Percentiles rank a stretch among this genome's conserved stretches.
Conservation (phyloP, 2,797 vertebrate species). For the Crenichthys baileyi region DNA sequence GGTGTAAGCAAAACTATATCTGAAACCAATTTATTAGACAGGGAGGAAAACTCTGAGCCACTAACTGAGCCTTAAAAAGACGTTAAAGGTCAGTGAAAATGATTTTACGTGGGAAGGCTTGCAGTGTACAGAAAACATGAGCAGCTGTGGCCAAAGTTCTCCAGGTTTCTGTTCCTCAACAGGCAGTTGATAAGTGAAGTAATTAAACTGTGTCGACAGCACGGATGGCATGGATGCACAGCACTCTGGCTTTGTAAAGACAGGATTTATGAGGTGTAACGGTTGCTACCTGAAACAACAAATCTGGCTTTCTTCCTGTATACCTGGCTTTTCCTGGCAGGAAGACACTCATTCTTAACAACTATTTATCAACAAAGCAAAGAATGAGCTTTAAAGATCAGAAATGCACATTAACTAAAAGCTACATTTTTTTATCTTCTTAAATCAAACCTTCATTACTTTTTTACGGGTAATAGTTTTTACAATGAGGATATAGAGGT, state of each 20-base stretch:
- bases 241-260: constrained; percentile 9
- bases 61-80: constrained; percentile 72
- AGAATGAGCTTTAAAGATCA: too few relatives aligned
- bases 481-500: too few relatives aligned
- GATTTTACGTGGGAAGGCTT: constrained; percentile 40
- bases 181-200: constrained; percentile 43
- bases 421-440: too few relatives aligned
- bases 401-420: too few relatives aligned
- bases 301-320: too few relatives aligned
- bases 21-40: constrained; percentile 52
- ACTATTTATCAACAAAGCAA: too few relatives aligned
- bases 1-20: constrained; percentile 63
- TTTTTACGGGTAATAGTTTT: too few relatives aligned
- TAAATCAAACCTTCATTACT: too few relatives aligned
- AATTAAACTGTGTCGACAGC: constrained; percentile 25
- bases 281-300: too few relatives aligned
- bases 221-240: constrained; percentile 2
- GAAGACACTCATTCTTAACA: too few relatives aligned
- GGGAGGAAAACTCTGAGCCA: constrained; percentile 72
- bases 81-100: constrained; percentile 62
- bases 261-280: background rate
- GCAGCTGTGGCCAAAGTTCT: constrained; percentile 9
- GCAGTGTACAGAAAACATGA: constrained; percentile 16
- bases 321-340: too few relatives aligned
- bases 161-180: constrained; percentile 13